phyloP scores from a whole-genome alignment of 53 echinoderm and acorn worm genomes.

The Holothuria scabra region DNA sequence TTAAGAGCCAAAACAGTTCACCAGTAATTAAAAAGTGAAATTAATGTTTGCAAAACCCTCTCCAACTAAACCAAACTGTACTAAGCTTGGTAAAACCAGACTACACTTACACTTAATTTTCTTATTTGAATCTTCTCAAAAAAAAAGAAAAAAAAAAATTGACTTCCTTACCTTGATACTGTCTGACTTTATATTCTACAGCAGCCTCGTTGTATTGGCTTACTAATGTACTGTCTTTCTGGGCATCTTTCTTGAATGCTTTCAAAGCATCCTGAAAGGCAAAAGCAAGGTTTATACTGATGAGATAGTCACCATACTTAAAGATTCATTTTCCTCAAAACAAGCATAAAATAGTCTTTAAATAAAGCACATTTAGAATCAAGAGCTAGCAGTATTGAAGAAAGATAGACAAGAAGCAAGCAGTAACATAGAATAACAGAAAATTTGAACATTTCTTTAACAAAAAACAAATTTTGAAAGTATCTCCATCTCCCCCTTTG shows the following conservation, averaged over 20 bases:
- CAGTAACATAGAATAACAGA: not conserved
- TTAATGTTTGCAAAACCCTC: too few relatives aligned
- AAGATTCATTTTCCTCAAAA: too few relatives aligned
- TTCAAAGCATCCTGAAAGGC: slow-evolving; percentile 81
- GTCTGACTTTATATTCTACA: slow-evolving; percentile 54
- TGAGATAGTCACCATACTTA: not conserved
- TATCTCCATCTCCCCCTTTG: too few relatives aligned
- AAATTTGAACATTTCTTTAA: not conserved
- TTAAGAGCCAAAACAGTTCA: too few relatives aligned
- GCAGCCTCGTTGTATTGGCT: slow-evolving; percentile 74
- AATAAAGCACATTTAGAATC: not conserved
- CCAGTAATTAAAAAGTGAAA: too few relatives aligned
- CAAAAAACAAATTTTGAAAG: too few relatives aligned
- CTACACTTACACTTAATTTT: too few relatives aligned
- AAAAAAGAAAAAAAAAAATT: too few relatives aligned
- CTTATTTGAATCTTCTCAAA: too few relatives aligned
- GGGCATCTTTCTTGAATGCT: slow-evolving; percentile 90
- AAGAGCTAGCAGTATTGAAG: not conserved
- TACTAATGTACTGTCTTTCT: slow-evolving; percentile 70
- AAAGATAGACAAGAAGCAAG: not conserved
- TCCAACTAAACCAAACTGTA: too few relatives aligned
- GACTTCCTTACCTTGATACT: slow-evolving; percentile 47
- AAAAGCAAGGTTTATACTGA: not conserved
- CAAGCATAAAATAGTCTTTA: not conserved
- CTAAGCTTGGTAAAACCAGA: too few relatives aligned